Conservation (phyloP, 2,797 vertebrate species). For the Apogon hyalosoma region DNA sequence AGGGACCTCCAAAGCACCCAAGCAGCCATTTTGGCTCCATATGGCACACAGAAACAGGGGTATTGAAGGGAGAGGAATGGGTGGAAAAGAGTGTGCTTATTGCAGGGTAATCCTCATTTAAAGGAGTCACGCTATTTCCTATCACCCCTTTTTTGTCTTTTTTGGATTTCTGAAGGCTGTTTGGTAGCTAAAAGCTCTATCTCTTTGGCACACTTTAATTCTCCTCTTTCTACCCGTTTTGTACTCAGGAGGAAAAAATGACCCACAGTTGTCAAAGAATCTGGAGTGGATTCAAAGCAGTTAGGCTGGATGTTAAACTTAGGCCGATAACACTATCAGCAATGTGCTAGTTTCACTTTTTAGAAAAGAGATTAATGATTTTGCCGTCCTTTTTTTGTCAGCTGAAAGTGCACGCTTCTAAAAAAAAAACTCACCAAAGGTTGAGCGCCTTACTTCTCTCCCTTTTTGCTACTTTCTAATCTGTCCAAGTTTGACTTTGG, state of each 20-base stretch:
- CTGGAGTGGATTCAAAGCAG: slow-evolving; percentile 66
- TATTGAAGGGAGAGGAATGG: slow-evolving; percentile 43
- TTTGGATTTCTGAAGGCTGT: slow-evolving; percentile 49
- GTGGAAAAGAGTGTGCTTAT: slow-evolving; percentile 43
- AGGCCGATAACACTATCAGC: slow-evolving; percentile 64
- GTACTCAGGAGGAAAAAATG: slow-evolving; percentile 12
- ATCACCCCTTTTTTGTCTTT: slow-evolving; percentile 36
- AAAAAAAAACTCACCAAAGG: slow-evolving; percentile 49
- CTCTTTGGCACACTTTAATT: slow-evolving; percentile 39
- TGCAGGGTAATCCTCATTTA: slow-evolving; percentile 57
- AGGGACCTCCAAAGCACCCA: slow-evolving; percentile 74
- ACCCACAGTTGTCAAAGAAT: slow-evolving; percentile 50
- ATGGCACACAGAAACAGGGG: slow-evolving; percentile 68
- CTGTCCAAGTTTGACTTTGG: slow-evolving; percentile 71
- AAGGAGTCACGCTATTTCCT: slow-evolving; percentile 53
- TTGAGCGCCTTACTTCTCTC: slow-evolving; percentile 45
- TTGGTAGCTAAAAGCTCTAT: slow-evolving; percentile 57
- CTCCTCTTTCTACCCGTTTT: slow-evolving; percentile 32
- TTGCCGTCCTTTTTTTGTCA: slow-evolving; percentile 52
- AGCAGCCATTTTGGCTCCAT: slow-evolving; percentile 80
- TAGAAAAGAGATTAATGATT: slow-evolving; percentile 64
- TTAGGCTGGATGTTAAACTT: slow-evolving; percentile 55
- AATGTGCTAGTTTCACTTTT: slow-evolving; percentile 63
- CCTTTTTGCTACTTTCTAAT: slow-evolving; percentile 68
- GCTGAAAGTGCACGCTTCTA: slow-evolving; percentile 56